Evolutionary conservation across 2,888 invertebrate species (phyloP).

Genomic region (Orthosia gracilis): DNA sequence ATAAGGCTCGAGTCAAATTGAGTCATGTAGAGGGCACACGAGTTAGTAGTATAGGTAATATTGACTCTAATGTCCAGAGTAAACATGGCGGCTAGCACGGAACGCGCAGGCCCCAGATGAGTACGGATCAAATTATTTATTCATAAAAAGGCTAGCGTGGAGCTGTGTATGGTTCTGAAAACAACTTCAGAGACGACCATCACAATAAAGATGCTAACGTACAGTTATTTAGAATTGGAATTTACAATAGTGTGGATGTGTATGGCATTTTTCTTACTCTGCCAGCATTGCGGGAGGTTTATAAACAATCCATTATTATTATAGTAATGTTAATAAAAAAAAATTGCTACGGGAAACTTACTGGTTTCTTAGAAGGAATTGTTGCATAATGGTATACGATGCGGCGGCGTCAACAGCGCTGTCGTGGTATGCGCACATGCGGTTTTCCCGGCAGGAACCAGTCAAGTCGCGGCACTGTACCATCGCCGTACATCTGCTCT

Average conservation of each 20-base stretch:
- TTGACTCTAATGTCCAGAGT: conserved; percentile 80
- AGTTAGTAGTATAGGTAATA: conserved; percentile 73
- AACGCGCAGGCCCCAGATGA: conserved; percentile 66
- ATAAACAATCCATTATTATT: neutral
- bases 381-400: conserved; percentile 84
- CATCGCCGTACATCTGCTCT: conserved; percentile 66
- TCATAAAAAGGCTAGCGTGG: conserved; percentile 38
- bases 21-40: conserved; percentile 78
- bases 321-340: conserved; percentile 47
- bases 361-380: conserved; percentile 74
- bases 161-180: conserved; percentile 19
- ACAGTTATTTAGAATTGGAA: conserved; percentile 17
- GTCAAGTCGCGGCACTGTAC: conserved; percentile 70
- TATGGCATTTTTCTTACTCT: neutral
- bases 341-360: conserved; percentile 75
- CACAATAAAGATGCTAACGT: conserved; percentile 25
- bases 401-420: conserved; percentile 73
- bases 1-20: conserved; percentile 74
- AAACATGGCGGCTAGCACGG: conserved; percentile 81
- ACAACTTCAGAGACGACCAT: conserved; percentile 17
- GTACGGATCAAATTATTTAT: conserved; percentile 57
- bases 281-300: neutral
- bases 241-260: neutral
- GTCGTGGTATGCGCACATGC: conserved; percentile 72
- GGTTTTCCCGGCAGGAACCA: conserved; percentile 72